Conservation (phyloP, 2,113 vertebrate species). For the Tursiops truncatus region DNA sequence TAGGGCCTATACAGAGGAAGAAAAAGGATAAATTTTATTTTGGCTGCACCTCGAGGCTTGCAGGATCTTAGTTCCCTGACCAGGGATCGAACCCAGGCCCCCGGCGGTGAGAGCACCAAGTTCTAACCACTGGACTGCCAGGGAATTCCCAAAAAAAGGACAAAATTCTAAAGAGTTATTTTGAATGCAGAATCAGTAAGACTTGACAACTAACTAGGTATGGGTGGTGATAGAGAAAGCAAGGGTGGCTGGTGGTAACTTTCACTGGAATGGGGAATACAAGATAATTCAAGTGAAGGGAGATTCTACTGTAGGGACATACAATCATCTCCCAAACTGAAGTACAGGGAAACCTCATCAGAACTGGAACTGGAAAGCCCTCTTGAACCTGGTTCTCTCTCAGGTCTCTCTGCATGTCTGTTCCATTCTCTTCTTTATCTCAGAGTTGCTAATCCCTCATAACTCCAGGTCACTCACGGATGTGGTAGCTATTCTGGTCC, state of each 20-base stretch:
- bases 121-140: too few relatives aligned
- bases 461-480: neutral
- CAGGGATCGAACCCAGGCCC: too few relatives aligned
- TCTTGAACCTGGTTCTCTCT: neutral
- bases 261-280: neutral
- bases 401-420: neutral
- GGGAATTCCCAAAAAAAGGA: too few relatives aligned
- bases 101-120: too few relatives aligned
- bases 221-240: neutral
- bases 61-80: too few relatives aligned
- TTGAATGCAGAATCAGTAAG: neutral
- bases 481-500: neutral
- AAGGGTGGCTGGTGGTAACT: neutral
- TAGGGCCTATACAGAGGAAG: neutral
- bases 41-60: too few relatives aligned
- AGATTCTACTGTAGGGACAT: neutral
- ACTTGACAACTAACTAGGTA: neutral
- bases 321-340: neutral
- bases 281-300: neutral
- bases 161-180: neutral
- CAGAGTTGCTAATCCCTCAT: constrained; percentile 20
- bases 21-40: neutral
- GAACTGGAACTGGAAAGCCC: neutral
- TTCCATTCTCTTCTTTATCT: neutral
- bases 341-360: neutral